These are phyloP conservation scores for Chymomyza fuscimana DNA, from an alignment of 2,888 invertebrate species.

Conservation along the genomic window DNA sequence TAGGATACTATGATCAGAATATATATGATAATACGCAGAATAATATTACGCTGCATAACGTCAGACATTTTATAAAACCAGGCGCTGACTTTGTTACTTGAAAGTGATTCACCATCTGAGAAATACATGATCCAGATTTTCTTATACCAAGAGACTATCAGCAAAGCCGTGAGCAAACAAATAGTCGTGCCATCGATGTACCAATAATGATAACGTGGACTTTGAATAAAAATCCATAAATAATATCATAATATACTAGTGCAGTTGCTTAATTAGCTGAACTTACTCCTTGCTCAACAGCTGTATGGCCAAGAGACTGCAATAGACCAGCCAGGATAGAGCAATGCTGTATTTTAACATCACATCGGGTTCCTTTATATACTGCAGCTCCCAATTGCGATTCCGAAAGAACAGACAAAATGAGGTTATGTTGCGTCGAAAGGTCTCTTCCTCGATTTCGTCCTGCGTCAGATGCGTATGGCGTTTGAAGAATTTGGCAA, in stretches of 20 bases:
- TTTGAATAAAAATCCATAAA: not conserved
- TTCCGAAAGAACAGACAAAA: slow-evolving; percentile 84
- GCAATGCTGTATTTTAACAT: slow-evolving; percentile 90
- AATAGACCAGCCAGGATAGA: slow-evolving; percentile 82
- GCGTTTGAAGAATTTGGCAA: slow-evolving; percentile 73
- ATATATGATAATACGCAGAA: slow-evolving; percentile 84
- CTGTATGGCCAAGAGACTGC: slow-evolving; percentile 83
- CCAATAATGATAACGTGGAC: slow-evolving; percentile 76
- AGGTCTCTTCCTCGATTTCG: slow-evolving; percentile 78
- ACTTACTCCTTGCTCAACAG: slow-evolving; percentile 81
- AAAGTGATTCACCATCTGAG: slow-evolving; percentile 75
- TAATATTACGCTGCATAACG: slow-evolving; percentile 83
- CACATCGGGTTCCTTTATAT: slow-evolving; percentile 88
- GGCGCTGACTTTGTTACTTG: slow-evolving; percentile 81
- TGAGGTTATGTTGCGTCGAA: slow-evolving; percentile 80
- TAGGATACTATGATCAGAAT: slow-evolving; percentile 84
- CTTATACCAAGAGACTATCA: slow-evolving; percentile 88
- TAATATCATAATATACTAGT: not conserved
- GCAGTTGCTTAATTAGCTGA: not conserved
- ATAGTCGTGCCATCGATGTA: slow-evolving; percentile 80
- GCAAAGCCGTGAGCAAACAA: slow-evolving; percentile 82
- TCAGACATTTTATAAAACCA: slow-evolving; percentile 84
- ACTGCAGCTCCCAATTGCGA: slow-evolving; percentile 85
- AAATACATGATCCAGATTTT: slow-evolving; percentile 83
- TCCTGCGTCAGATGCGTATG: slow-evolving; percentile 76